Conservation (phyloP, 2,797 vertebrate species). For the Peromyscus nudipes region DNA sequence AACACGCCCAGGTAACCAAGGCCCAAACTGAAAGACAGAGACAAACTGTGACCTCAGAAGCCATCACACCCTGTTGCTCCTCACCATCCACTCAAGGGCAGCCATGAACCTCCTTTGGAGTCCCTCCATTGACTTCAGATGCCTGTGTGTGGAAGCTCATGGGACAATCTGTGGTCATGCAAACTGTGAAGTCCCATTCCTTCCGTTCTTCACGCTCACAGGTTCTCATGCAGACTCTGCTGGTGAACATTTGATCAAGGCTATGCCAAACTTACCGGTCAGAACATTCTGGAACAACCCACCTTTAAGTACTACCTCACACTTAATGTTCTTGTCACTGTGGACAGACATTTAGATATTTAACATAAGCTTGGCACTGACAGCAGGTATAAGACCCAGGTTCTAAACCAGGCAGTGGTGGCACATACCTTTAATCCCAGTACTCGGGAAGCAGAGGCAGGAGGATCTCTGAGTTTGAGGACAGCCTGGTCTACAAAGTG, state of each 20-base stretch:
- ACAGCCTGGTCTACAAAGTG: background rate
- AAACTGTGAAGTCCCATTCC: background rate
- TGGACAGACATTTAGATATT: background rate
- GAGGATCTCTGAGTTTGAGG: background rate
- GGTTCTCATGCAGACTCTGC: background rate
- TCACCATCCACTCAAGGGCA: background rate
- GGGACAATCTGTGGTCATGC: background rate
- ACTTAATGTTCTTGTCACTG: fast-evolving
- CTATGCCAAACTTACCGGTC: background rate
- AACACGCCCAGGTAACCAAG: background rate
- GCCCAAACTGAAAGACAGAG: background rate
- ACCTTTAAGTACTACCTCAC: no score
- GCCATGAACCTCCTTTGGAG: fast-evolving
- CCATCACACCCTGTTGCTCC: fast-evolving
- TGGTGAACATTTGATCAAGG: background rate
- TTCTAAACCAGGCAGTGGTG: background rate
- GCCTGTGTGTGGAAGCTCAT: fast-evolving
- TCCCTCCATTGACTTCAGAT: background rate
- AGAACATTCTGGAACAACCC: background rate
- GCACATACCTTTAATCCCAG: background rate
- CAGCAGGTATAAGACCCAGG: fast-evolving
- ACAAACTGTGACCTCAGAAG: background rate
- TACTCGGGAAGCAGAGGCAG: background rate
- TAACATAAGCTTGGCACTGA: fast-evolving
- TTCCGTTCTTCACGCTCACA: fast-evolving